Base-by-base conservation (phyloP, 2,888 invertebrate species). In the Morpho achilles region DNA sequence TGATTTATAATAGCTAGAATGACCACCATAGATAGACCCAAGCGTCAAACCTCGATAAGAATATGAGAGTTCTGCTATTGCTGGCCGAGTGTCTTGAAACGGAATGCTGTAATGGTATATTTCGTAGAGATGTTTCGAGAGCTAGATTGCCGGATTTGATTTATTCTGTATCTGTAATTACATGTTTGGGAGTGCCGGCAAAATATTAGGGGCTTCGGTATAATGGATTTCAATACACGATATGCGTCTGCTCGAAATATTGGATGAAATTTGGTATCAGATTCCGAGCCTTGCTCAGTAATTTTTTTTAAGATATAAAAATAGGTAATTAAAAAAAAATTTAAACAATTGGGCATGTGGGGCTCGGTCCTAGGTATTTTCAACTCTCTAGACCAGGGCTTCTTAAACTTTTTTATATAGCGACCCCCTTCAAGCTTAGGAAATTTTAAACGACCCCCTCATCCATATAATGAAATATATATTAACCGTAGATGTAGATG, bases 1-100 rank as follows among this genome's bases (percentile, higher is more conserved):
- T 80, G 82, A 83, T 84, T 83, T 84, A 84, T 82, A 73, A 71
- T 69, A 59, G 56, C 58, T 59, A 62, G 58, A 55, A 50, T 9
- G 56, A n/a, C 59, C 56, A 53, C 39, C 53, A 49, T 47, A 57
- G n/a, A 22, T 10, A 54, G 50, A 45, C 54, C 7, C 50, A 8
- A 9, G 8, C 3, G 22, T 49, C 22, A 39, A 7, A 40, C 4
- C 53, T 32, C 8, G 23, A n/a, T 7, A 9, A 46, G 7, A 3
- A 9, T 46, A 22, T 44, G 10, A 23, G 48, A 58, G 58, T 46
- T 53, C 61, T 50, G 23, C 22, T 22, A 40, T 53, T 5, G 46
- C 40, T 62, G 59, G 61, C 6, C 43, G 10, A 10, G 7, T 32
- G 42, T 51, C 23, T 16, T 50, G 32, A 48, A 50, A 23, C 47